phyloP scores from a whole-genome alignment of 2,113 vertebrate species.

The Lycaon pictus region DNA sequence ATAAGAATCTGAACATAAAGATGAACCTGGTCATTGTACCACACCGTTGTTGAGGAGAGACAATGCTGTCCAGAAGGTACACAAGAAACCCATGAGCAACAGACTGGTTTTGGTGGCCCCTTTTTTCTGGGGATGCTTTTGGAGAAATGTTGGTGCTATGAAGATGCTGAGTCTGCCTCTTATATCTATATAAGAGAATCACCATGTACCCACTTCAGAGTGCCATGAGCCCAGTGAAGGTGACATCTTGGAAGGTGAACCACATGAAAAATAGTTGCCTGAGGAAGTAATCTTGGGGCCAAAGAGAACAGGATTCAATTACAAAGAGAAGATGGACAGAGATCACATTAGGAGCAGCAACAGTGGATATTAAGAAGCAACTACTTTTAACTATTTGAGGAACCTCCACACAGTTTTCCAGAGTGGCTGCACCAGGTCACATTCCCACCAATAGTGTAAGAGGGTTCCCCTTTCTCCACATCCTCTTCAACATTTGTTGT shows the following conservation, averaged over 20 bases:
- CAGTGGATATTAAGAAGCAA: neutral
- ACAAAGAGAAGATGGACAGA: neutral
- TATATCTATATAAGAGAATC: neutral
- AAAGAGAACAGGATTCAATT: neutral
- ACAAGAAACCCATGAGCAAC: neutral
- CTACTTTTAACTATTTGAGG: no score
- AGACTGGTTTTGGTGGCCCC: neutral
- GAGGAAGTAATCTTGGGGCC: neutral
- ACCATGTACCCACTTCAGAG: neutral
- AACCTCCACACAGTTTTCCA: no score
- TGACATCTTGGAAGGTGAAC: neutral
- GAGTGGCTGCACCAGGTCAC: no score
- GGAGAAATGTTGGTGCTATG: neutral
- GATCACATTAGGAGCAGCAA: neutral
- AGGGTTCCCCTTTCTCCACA: no score
- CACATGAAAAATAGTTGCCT: neutral
- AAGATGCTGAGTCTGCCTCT: neutral
- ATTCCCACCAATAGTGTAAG: no score
- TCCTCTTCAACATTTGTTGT: no score
- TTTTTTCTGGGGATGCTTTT: neutral
- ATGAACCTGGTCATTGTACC: no score
- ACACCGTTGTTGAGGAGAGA: neutral
- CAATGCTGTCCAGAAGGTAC: neutral
- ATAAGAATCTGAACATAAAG: neutral
- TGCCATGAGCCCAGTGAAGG: neutral